Evolutionary conservation across 2,888 invertebrate species (phyloP).

Genomic region (Chamaedrilus cognettii): DNA sequence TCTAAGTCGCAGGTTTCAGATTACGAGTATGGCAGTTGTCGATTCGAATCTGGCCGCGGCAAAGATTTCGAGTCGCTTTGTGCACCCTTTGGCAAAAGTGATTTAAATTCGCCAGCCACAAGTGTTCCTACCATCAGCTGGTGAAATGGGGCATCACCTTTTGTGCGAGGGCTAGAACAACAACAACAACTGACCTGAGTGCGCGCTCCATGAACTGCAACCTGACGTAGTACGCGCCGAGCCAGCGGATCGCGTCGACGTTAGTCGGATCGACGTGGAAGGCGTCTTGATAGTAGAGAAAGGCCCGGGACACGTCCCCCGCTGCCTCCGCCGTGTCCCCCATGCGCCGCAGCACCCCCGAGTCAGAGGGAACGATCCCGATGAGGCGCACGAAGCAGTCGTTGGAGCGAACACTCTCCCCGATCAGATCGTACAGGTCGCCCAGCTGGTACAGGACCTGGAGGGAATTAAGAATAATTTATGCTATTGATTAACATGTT

Average conservation of each 20-base stretch:
- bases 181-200: too few species aligned
- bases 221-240: slow-evolving; percentile 86
- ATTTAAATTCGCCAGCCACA: too few species aligned
- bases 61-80: too few species aligned
- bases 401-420: neutral
- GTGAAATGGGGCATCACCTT: too few species aligned
- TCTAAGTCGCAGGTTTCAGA: too few species aligned
- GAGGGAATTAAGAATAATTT: too few species aligned
- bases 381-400: slow-evolving; percentile 8
- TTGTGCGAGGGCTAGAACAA: too few species aligned
- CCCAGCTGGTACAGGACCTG: slow-evolving; percentile 57
- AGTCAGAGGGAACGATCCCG: slow-evolving; percentile 2
- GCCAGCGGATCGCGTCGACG: slow-evolving; percentile 80
- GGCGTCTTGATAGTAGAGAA: slow-evolving; percentile 10
- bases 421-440: slow-evolving; percentile 33
- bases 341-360: neutral
- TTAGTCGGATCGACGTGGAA: slow-evolving; percentile 69
- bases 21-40: too few species aligned
- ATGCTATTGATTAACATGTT: too few species aligned
- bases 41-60: too few species aligned
- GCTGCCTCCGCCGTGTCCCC: neutral
- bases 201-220: slow-evolving; percentile 88
- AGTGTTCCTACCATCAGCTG: too few species aligned
- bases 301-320: slow-evolving; percentile 9
- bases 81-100: too few species aligned